Evolutionary conservation across 1,140 invertebrate species (phyloP), one percentile per base, ranked within the genome.

Genomic region (Batillaria attramentaria): DNA sequence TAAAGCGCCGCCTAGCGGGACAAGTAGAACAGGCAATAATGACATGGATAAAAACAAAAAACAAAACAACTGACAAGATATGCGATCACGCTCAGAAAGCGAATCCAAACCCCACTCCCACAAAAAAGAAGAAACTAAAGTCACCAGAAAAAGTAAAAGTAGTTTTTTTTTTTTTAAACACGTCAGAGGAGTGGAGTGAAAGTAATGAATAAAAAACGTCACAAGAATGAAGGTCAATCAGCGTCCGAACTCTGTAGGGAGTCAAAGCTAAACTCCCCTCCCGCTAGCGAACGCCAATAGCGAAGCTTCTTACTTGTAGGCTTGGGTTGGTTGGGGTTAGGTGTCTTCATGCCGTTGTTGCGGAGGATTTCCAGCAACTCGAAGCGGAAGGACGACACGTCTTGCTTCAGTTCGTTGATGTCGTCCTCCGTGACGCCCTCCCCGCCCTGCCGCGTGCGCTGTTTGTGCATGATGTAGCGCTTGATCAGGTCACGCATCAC

Each of bases 381-480:
- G 92, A 88, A 92, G 70, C 91, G 83, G 81, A 92, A 91, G 70
- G 89, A 87, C 8, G 88, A 91, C 78, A 99, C 98, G 90, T 99
- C 97, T 92, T 99, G 97, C 91, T 99, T 99, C 80, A 99, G 98
- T 93, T 99, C 98, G 91, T 99, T 99, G 0, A 97, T 99, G 10
- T 99, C 97, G n/a, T 97, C 97, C 91, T 98, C 97, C n/a, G 97
- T 97, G 90, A 98, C 95, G 86, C 95, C 95, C 86, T 98, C 97
- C 0, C 96, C 96, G 35, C 74, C 72, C 54, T 84, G 78, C 20
- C 80, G 80, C 89, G 97, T 97, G 54, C 97, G 92, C 91, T 99
- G 97, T 90, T 98, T 96, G 66, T 97, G 95, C 39, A 97, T 99
- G 76, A 99, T 96, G 92, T 99, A 99, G 24, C 90, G 81, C 68